These are phyloP conservation scores for Epizoanthus stellaris DNA, from an alignment of 92 coral and sea anemone species.

Conservation along the genomic window DNA sequence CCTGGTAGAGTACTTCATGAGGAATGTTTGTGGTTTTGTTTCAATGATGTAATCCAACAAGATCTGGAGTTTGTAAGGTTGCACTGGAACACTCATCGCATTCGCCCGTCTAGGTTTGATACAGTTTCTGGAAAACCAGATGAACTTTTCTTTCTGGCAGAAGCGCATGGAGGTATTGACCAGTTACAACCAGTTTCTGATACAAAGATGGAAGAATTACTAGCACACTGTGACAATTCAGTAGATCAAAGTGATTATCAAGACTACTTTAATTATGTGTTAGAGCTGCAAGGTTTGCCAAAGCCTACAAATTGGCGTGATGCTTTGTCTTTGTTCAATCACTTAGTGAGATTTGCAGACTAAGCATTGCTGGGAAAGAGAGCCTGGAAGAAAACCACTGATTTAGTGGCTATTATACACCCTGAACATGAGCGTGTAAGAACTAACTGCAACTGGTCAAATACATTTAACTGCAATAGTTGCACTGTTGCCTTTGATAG, in stretches of 20 bases:
- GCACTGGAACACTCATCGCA: slow-evolving; percentile 68
- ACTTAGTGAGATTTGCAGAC: slow-evolving; percentile 25
- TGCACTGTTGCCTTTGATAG: too few species aligned
- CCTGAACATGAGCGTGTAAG: too few species aligned
- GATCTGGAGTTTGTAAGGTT: slow-evolving; percentile 54
- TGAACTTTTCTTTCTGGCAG: slow-evolving; percentile 61
- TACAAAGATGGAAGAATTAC: slow-evolving; percentile 39
- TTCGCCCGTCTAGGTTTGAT: slow-evolving; percentile 55
- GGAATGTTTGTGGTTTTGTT: slow-evolving; percentile 70
- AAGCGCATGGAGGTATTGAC: slow-evolving; percentile 55
- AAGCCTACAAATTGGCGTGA: slow-evolving; percentile 36
- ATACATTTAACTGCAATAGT: too few species aligned
- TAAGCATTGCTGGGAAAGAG: slow-evolving; percentile 17
- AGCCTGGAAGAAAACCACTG: too few species aligned
- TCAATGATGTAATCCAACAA: slow-evolving; percentile 49
- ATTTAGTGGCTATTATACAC: too few species aligned
- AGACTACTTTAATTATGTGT: slow-evolving; percentile 23
- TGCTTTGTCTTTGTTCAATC: slow-evolving; percentile 37
- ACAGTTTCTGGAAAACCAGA: slow-evolving; percentile 58
- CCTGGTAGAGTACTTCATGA: slow-evolving; percentile 45
- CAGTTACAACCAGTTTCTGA: slow-evolving; percentile 48
- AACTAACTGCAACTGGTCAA: too few species aligned
- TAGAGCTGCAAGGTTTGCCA: slow-evolving; percentile 25
- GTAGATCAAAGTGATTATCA: slow-evolving; percentile 29
- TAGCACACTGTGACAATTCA: slow-evolving; percentile 28